These are phyloP conservation scores for Chloebia gouldiae DNA, from an alignment of 2,113 vertebrate species.

Conservation along the genomic window DNA sequence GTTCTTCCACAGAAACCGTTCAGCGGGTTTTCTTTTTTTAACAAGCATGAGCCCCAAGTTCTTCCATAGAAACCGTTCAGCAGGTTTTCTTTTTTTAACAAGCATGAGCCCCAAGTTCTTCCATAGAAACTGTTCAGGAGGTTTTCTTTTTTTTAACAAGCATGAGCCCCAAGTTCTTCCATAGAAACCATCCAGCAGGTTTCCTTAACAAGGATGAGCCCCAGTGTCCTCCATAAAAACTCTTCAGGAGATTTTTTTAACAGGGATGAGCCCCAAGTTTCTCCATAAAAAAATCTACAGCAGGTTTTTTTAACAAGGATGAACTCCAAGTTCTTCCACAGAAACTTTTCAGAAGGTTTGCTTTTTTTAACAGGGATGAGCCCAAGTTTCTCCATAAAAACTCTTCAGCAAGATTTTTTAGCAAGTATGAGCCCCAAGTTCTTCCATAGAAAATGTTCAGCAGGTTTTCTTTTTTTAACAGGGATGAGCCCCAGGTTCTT, in stretches of 20 bases:
- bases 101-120: background rate
- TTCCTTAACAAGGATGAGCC: background rate
- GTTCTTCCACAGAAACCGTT: background rate
- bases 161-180: too few relatives aligned
- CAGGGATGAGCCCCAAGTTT: accelerated
- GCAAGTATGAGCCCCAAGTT: too few relatives aligned
- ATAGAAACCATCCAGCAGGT: too few relatives aligned
- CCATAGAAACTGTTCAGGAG: accelerated
- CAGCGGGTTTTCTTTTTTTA: background rate
- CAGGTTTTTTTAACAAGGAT: background rate
- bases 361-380: too few relatives aligned
- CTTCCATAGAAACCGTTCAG: too few relatives aligned
- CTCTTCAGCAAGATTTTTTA: background rate
- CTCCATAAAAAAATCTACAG: background rate
- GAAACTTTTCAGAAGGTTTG: too few relatives aligned
- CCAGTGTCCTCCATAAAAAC: too few relatives aligned
- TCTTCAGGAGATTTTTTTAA: too few relatives aligned
- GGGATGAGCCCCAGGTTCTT: background rate
- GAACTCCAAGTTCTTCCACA: too few relatives aligned
- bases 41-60: background rate
- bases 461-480: background rate
- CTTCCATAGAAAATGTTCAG: accelerated
- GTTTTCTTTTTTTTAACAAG: too few relatives aligned
- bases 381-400: background rate
- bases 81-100: too few relatives aligned